These are phyloP conservation scores for Lysiphlebus fabarum DNA, from an alignment of 1,140 invertebrate species.

Conservation along the genomic window DNA sequence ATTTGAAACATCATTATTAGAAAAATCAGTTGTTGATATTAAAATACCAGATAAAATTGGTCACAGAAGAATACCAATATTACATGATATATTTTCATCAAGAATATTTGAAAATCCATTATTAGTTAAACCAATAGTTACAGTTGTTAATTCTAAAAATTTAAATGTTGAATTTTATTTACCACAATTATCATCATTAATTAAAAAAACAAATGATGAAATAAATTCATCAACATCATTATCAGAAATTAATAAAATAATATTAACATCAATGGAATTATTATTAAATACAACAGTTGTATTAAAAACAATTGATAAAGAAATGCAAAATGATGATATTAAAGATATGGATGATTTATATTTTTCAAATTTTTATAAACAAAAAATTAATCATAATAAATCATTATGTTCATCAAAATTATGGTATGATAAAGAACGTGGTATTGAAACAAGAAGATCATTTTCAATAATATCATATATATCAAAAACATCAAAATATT, in stretches of 20 bases:
- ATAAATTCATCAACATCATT: constrained; percentile 40
- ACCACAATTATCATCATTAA: constrained; percentile 37
- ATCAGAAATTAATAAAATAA: constrained; percentile 48
- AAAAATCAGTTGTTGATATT: constrained; percentile 47
- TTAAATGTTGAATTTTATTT: constrained; percentile 45
- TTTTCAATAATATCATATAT: constrained; percentile 41
- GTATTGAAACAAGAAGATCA: constrained; percentile 45
- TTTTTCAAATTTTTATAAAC: constrained; percentile 44
- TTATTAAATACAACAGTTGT: constrained; percentile 41
- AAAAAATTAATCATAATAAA: constrained; percentile 36
- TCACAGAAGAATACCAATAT: constrained; percentile 46
- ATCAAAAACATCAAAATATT: constrained; percentile 37
- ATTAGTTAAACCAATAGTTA: constrained; percentile 46
- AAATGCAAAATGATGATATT: constrained; percentile 50
- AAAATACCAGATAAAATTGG: constrained; percentile 45
- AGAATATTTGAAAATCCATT: constrained; percentile 52
- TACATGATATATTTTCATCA: constrained; percentile 45
- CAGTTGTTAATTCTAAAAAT: constrained; percentile 37
- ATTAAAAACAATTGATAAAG: constrained; percentile 42
- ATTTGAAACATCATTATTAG: constrained; percentile 37
- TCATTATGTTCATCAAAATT: constrained; percentile 38
- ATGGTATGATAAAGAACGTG: constrained; percentile 48
- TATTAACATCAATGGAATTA: constrained; percentile 44
- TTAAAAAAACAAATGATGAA: constrained; percentile 39
- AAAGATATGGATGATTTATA: constrained; percentile 53